These are phyloP conservation scores for Rhopalosiphum padi DNA, from an alignment of 1,140 invertebrate species.

Conservation along the genomic window DNA sequence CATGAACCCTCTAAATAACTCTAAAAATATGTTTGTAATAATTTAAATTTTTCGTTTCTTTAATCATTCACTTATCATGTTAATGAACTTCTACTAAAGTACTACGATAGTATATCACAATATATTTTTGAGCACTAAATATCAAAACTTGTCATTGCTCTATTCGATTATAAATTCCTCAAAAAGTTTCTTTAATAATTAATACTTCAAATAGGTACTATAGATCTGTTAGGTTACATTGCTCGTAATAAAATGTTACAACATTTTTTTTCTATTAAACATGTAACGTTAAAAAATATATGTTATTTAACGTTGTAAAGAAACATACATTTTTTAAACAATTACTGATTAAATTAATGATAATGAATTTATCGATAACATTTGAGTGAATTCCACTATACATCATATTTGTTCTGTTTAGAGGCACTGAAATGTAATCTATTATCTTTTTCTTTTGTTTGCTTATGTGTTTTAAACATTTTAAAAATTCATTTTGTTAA, in stretches of 20 bases:
- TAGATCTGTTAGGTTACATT: neutral
- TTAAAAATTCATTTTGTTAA: constrained; percentile 5
- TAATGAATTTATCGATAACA: neutral
- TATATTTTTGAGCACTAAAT: neutral
- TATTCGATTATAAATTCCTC: neutral
- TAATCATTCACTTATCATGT: neutral
- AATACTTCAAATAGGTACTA: neutral
- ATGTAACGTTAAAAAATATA: neutral
- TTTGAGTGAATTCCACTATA: neutral
- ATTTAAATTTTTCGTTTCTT: neutral
- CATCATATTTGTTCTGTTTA: neutral
- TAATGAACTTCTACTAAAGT: neutral
- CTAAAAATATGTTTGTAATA: neutral
- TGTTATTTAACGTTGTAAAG: neutral
- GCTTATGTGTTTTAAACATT: neutral
- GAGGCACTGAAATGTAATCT: constrained; percentile 4
- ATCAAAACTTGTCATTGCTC: neutral
- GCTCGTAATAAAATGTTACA: neutral
- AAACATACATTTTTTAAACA: constrained; percentile 14
- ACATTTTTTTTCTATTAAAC: neutral
- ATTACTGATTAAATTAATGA: constrained; percentile 12
- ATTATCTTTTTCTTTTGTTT: constrained; percentile 5
- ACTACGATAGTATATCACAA: neutral
- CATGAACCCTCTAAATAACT: neutral
- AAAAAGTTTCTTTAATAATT: neutral